Evolutionary conservation across 2,888 invertebrate species (phyloP), one percentile per base, ranked within the genome.

Genomic region (Resseliella maxima): DNA sequence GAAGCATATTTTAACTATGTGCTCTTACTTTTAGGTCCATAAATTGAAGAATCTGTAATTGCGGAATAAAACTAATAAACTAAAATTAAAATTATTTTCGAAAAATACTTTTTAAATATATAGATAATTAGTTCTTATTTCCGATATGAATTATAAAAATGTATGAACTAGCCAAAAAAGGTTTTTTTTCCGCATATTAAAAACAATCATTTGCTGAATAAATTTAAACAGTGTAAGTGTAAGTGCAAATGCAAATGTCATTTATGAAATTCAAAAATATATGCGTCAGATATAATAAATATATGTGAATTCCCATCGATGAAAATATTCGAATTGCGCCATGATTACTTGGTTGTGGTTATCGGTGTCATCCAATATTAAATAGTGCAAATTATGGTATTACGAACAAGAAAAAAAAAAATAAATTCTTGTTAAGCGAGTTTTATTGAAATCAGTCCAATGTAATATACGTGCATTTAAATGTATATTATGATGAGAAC

Each of bases 361-460:
- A 72, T 72, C 36, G 72, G 35, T 72, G 72, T 72, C 72, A 15
- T 72, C 24, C 24, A 59, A 15, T 59, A 59, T 24, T 24, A 59
- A 59, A 24, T 24, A 24, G 24, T 59, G 59, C 59, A 59, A 59
- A 59, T 24, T 24, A 24, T 59, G 59, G 59, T 24, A 24, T 24
- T 24, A 59, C 24, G 59, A 24, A 59, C 5, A 59, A 59, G 18
- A n/a, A 24, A 24, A n/a, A 59, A 24, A 10, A 24, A 24, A 59
- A 59, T 15, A 18, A 21, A 21, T 50, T 24, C 59, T 24, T 59
- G 59, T 15, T 24, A 24, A 59, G 24, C 59, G 15, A 59, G 59
- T 24, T 41, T n/a, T 59, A 59, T 59, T 24, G 24, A 59, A 59
- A 24, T 24, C 24, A 59, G 59, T 59, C 24, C 59, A 59, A 2